Percentiles rank a stretch among this genome's conserved stretches.
These are phyloP conservation scores for Carollia perspicillata DNA, from an alignment of 2,113 vertebrate genomes.

Conservation along the genomic window DNA sequence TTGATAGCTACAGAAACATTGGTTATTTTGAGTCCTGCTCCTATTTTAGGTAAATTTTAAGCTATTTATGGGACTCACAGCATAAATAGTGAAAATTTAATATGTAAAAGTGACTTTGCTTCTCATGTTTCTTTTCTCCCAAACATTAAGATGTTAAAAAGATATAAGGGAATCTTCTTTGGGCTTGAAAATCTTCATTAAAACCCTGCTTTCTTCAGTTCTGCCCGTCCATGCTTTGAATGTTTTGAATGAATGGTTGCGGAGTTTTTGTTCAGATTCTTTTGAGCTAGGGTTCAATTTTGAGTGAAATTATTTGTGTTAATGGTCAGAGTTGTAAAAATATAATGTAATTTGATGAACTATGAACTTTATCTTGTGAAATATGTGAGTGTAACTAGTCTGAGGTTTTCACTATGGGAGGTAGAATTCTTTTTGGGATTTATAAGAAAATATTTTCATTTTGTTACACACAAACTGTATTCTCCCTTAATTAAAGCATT, in stretches of 20 bases:
- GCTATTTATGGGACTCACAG: neutral
- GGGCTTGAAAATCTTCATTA: constrained; percentile 1
- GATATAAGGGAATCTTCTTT: neutral
- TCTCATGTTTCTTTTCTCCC: neutral
- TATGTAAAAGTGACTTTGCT: neutral
- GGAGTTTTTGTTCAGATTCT: neutral
- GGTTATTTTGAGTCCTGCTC: constrained; percentile 24
- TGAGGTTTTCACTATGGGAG: constrained; percentile 9
- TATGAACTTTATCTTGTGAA: neutral
- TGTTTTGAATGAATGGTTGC: constrained; percentile 11
- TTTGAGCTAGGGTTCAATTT: constrained; percentile 6
- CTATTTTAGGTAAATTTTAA: constrained; percentile 45
- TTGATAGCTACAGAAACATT: neutral
- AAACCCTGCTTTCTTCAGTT: neutral
- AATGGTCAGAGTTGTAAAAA: neutral
- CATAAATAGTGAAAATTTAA: constrained; percentile 1
- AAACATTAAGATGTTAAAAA: neutral
- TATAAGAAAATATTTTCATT: neutral
- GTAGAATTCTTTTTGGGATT: constrained; percentile 17
- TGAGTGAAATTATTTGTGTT: constrained; percentile 14
- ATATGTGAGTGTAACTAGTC: neutral
- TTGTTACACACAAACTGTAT: neutral
- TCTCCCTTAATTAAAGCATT: constrained; percentile 40
- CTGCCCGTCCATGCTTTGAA: neutral
- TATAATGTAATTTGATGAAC: neutral